These are phyloP conservation scores for Plebejus anna DNA, from an alignment of 2,888 invertebrate species.

Conservation along the genomic window DNA sequence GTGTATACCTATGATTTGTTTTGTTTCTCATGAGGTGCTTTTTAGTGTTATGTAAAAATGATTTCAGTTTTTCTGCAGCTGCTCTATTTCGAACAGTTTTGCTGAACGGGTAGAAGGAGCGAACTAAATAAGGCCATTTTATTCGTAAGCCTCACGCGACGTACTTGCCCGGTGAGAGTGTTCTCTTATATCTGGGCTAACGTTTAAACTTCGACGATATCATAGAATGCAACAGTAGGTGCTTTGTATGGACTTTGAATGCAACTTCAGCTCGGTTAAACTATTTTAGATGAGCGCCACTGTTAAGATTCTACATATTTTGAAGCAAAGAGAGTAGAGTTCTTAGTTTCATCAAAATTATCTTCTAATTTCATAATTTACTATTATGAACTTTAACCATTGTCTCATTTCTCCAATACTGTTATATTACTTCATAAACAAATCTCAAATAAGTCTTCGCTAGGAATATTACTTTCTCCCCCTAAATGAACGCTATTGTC, in stretches of 20 bases:
- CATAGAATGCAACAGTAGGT: slow-evolving; percentile 25
- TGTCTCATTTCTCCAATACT: neutral
- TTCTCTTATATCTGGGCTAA: slow-evolving; percentile 20
- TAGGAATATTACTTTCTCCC: neutral
- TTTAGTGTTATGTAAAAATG: neutral
- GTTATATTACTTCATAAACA: neutral
- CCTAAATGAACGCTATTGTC: neutral
- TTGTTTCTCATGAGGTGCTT: neutral
- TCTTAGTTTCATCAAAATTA: neutral
- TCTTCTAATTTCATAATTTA: neutral
- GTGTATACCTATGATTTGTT: neutral
- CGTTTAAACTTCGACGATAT: slow-evolving; percentile 22
- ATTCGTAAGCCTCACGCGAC: slow-evolving; percentile 4
- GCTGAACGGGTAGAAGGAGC: neutral
- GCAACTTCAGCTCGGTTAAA: neutral
- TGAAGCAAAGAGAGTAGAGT: neutral
- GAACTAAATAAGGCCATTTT: neutral
- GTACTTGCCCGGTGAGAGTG: neutral
- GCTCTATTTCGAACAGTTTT: neutral
- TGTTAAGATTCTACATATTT: neutral
- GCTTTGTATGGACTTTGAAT: slow-evolving; percentile 5
- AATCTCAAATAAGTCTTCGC: neutral
- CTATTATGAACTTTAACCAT: neutral
- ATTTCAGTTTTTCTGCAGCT: neutral
- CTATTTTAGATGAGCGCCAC: slow-evolving; percentile 13